Evolutionary conservation across 2,797 vertebrate species (phyloP), one percentile per base, ranked within the genome.

Genomic region (Menidia menidia): DNA sequence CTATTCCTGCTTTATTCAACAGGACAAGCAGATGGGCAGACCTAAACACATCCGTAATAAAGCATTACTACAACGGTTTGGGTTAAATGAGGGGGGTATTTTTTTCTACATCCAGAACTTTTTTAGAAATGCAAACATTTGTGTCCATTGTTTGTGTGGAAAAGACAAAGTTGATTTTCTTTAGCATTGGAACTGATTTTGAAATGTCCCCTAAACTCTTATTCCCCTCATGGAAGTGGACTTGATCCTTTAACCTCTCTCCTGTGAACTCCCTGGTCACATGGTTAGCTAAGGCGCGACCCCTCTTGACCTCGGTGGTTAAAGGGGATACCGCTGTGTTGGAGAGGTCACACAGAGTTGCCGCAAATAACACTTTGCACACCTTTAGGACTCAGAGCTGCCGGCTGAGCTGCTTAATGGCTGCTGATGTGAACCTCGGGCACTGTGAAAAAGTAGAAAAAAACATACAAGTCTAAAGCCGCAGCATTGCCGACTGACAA

Each of bases 201-300:
- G 47, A 44, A 25, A 52, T 35, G 39, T 63, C 65, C 45, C 62
- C 68, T 44, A 48, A 57, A 84, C 71, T 78, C 70, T 86, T 25
- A 25, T 87, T 78, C 89, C 89, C 35, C 80, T 71, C 78, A 72
- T 89, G 87, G 80, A 93, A 90, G 88, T 91, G 90, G 89, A 92
- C 91, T 91, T 93, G 88, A 91, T 89, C 89, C 76, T 78, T 68
- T 70, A 61, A 90, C 85, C 88, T 74, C 68, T 83, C 78, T 71
- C 73, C 78, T 47, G 58, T 83, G 87, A 90, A 85, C 82, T 55
- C 59, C 66, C 58, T 42, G 68, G 87, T 92, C 89, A 92, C 90
- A 89, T 88, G 91, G 80, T 75, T 69, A 43, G 78, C 71, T 86
- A 83, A 88, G 84, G 84, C 63, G 66, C 77, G 82, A 88, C 88